Evolutionary conservation across 2,888 invertebrate genomes (phyloP).

Genomic region (Patella ulyssiponensis): DNA sequence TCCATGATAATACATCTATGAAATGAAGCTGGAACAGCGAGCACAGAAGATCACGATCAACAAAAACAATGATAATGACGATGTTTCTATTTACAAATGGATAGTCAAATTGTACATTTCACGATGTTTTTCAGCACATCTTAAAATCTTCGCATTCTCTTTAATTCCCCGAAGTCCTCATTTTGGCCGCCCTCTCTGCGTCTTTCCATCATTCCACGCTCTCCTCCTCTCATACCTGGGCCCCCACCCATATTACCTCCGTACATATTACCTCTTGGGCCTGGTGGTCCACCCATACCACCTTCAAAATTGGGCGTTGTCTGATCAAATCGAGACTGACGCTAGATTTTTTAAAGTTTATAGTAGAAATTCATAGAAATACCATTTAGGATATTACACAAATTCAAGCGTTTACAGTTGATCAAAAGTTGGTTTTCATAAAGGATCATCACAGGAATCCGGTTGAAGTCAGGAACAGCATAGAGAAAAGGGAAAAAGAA

Average conservation of each 20-base stretch:
- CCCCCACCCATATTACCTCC: constrained; percentile 22
- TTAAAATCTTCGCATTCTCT: constrained; percentile 41
- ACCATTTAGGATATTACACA: not conserved
- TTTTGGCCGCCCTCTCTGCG: constrained; percentile 33
- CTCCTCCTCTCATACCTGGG: constrained; percentile 22
- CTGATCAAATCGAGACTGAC: constrained; percentile 46
- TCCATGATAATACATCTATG: no score
- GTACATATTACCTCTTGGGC: constrained; percentile 30
- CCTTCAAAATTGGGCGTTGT: not conserved
- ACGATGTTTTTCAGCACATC: no score
- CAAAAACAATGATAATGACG: no score
- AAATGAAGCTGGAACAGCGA: no score
- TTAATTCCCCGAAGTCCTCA: constrained; percentile 39
- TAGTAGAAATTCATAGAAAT: constrained; percentile 7
- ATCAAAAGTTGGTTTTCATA: no score
- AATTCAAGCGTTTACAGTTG: no score
- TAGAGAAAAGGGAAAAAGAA: constrained; percentile 5
- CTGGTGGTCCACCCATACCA: constrained; percentile 30
- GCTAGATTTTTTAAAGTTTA: constrained; percentile 27
- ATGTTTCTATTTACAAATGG: no score
- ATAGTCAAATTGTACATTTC: no score
- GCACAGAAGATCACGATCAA: no score
- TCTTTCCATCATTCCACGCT: constrained; percentile 38
- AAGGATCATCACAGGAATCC: no score
- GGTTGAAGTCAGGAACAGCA: constrained; percentile 1